These are phyloP conservation scores for Drosophila bipectinata DNA, from an alignment of 1,140 invertebrate genomes.

Conservation along the genomic window DNA sequence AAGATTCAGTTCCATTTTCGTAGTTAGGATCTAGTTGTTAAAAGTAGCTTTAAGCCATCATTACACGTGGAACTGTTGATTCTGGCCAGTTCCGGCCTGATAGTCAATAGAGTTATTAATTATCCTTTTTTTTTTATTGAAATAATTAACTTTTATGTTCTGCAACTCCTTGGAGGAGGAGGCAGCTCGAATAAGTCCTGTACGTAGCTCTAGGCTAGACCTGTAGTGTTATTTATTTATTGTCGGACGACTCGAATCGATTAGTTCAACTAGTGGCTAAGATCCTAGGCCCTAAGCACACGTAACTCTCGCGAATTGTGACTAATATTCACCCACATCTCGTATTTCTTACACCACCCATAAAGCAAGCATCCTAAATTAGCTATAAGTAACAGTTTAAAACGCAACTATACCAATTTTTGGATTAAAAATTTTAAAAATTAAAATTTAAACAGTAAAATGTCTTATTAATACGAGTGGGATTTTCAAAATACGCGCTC, in stretches of 20 bases:
- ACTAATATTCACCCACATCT: slow-evolving; percentile 20
- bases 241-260: slow-evolving; percentile 35
- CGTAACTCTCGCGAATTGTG: slow-evolving; percentile 27
- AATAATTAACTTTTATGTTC: background rate
- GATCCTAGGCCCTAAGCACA: background rate
- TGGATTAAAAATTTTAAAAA: slow-evolving; percentile 3
- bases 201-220: slow-evolving; percentile 6
- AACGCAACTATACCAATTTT: slow-evolving; percentile 2
- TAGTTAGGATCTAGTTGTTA: background rate
- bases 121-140: slow-evolving; percentile 6
- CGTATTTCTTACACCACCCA: slow-evolving; percentile 9
- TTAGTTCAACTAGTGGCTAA: slow-evolving; percentile 21
- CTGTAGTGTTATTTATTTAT: slow-evolving; percentile 45
- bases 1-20: background rate
- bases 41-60: background rate
- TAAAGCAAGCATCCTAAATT: slow-evolving; percentile 25
- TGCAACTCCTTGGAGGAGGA: background rate
- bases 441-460: background rate
- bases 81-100: slow-evolving; percentile 13
- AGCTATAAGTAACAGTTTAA: slow-evolving; percentile 14
- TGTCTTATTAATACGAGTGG: background rate
- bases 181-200: slow-evolving; percentile 6
- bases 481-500: background rate
- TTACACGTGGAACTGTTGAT: background rate
- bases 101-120: slow-evolving; percentile 36